phyloP scores from a whole-genome alignment of 1,140 invertebrate genomes.

The Oncopodura yosiiana region DNA sequence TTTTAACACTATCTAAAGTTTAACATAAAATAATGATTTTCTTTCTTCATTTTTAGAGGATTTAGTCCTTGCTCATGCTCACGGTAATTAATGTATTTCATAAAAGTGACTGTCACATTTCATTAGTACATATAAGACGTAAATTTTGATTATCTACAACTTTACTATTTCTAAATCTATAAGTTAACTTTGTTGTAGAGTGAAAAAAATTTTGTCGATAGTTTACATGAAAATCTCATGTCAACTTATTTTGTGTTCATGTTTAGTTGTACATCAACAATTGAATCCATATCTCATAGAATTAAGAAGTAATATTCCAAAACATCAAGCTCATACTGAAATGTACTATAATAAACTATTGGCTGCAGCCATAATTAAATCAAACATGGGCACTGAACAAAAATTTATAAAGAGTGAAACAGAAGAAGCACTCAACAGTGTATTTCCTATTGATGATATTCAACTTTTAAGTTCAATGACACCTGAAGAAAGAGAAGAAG shows the following conservation, averaged over 20 bases:
- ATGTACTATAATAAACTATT: slow-evolving; percentile 19
- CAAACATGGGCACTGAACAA: slow-evolving; percentile 15
- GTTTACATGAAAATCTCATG: neutral
- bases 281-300: neutral
- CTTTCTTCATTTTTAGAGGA: neutral
- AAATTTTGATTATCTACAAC: too few species aligned
- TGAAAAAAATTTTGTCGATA: neutral
- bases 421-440: neutral
- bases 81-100: too few species aligned
- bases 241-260: too few species aligned
- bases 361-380: slow-evolving; percentile 3
- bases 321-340: slow-evolving; percentile 7
- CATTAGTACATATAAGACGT: too few species aligned
- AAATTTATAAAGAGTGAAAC: slow-evolving; percentile 15
- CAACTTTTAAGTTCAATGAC: neutral
- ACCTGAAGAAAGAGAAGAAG: neutral
- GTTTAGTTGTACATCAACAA: too few species aligned
- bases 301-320: slow-evolving; percentile 10
- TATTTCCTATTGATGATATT: slow-evolving; percentile 13
- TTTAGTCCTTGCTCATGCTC: too few species aligned
- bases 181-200: too few species aligned
- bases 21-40: too few species aligned
- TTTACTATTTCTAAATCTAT: too few species aligned
- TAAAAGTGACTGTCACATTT: too few species aligned
- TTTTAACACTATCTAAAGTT: too few species aligned